Conservation (phyloP, 2,113 vertebrate species). For the Pyrgilauda ruficollis region DNA sequence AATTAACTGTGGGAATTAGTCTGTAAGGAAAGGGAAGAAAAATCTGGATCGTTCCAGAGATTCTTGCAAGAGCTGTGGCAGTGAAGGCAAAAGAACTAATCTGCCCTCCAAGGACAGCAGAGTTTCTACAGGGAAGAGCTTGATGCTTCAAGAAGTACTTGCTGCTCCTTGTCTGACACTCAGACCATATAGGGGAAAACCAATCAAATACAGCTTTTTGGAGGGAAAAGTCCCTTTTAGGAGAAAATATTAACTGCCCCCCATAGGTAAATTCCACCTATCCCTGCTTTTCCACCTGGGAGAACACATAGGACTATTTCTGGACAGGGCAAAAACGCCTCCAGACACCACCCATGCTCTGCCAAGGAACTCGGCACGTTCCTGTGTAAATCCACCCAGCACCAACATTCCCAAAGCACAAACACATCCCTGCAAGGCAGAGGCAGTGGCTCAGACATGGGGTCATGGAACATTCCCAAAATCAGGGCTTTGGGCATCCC, state of each 20-base stretch:
- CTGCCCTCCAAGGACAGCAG: not conserved
- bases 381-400: not conserved
- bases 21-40: not conserved
- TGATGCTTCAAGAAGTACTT: not conserved
- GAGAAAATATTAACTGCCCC: not conserved
- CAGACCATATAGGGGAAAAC: not conserved
- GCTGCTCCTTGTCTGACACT: not conserved
- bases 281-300: not conserved
- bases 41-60: not conserved
- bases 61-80: not conserved
- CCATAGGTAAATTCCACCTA: not conserved
- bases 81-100: not conserved
- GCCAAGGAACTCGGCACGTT: not conserved
- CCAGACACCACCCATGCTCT: fast-evolving
- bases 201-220: not conserved
- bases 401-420: not conserved
- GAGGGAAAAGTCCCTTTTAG: not conserved
- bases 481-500: not conserved
- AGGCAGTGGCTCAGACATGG: not conserved
- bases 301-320: not conserved
- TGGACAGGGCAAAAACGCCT: not conserved
- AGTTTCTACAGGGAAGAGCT: not conserved
- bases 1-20: not conserved
- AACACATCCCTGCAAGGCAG: not conserved
- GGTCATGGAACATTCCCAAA: not conserved